phyloP scores from a whole-genome alignment of 1,140 invertebrate species.

The roundworm (Caenorhabditis elegans) region DNA sequence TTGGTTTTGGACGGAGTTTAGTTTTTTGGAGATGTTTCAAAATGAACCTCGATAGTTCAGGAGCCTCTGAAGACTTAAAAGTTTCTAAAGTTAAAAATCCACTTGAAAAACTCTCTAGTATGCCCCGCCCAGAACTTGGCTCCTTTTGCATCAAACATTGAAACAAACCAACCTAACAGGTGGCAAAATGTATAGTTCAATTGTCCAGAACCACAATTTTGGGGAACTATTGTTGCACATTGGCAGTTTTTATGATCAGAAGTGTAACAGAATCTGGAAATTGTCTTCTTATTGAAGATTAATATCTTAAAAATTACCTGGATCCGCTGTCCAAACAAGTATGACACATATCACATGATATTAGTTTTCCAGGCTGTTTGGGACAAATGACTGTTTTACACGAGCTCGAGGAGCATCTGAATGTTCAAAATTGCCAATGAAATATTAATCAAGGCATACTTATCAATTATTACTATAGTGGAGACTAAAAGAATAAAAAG shows the following conservation, averaged over 20 bases:
- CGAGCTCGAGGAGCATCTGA: neutral
- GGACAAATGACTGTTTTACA: neutral
- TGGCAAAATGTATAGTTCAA: slow-evolving; percentile 11
- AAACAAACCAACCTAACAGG: neutral
- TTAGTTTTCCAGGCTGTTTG: neutral
- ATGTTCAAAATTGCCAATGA: neutral
- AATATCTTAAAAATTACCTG: neutral
- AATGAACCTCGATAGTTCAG: too few species aligned
- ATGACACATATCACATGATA: slow-evolving; percentile 4
- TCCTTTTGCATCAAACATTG: too few species aligned
- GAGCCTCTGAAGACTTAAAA: too few species aligned
- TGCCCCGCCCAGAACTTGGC: too few species aligned
- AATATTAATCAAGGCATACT: too few species aligned
- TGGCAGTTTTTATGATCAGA: slow-evolving; percentile 7
- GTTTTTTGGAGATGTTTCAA: too few species aligned
- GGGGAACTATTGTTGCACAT: neutral
- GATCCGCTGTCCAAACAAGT: neutral
- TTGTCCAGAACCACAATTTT: neutral
- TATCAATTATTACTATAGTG: too few species aligned
- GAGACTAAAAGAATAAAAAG: neutral
- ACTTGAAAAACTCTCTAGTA: too few species aligned
- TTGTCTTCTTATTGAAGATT: neutral
- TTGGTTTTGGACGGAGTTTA: too few species aligned
- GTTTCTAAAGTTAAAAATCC: too few species aligned
- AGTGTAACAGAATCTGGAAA: neutral